Conservation (phyloP, 2,888 invertebrate species). For the Petrolisthes cinctipes region DNA sequence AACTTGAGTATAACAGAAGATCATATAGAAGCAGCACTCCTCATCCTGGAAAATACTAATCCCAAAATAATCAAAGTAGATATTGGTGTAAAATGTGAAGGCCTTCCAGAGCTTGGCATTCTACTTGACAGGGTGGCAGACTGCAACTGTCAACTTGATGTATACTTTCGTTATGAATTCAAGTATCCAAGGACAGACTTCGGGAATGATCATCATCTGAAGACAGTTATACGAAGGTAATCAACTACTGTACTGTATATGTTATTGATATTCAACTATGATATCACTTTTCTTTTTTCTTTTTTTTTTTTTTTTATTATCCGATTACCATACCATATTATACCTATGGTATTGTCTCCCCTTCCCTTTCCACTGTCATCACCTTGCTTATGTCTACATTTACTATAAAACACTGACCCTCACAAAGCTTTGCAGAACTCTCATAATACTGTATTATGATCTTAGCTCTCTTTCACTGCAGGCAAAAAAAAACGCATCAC, state of each 20-base stretch:
- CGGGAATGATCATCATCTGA: conserved; percentile 24
- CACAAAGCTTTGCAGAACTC: too few species aligned
- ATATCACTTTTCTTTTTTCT: not conserved
- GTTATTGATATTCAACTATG: not conserved
- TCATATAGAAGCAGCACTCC: conserved; percentile 2
- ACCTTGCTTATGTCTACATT: too few species aligned
- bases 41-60: not conserved
- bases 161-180: conserved; percentile 26
- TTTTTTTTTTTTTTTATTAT: not conserved
- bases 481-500: too few species aligned
- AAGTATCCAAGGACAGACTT: not conserved
- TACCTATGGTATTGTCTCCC: too few species aligned
- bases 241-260: not conserved
- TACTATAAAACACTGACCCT: too few species aligned
- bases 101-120: not conserved
- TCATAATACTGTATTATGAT: too few species aligned
- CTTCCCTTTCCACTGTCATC: too few species aligned
- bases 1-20: not conserved
- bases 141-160: not conserved
- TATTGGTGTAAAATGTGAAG: not conserved
- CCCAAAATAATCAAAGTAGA: conserved; percentile 14
- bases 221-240: conserved; percentile 8
- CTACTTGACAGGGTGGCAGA: conserved; percentile 11
- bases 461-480: too few species aligned
- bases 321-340: not conserved